A percentile compares a stretch with the other conserved stretches of the same genome.
Conservation (phyloP, 2,113 vertebrate species). For the Elephantulus edwardii region DNA sequence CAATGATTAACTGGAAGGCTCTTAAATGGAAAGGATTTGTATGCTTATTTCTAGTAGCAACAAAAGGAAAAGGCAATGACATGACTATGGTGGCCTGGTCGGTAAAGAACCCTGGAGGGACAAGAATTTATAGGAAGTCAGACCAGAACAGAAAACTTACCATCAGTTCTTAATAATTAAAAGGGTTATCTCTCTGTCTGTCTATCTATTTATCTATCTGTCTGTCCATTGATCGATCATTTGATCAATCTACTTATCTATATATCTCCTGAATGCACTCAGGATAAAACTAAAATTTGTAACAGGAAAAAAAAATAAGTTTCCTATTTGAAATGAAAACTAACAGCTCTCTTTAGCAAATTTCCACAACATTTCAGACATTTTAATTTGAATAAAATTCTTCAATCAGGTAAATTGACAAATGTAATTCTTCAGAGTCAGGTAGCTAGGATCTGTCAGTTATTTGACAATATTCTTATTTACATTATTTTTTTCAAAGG, state of each 20-base stretch:
- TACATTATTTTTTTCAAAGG: neutral
- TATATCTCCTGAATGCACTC: neutral
- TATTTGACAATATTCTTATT: neutral
- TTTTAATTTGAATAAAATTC: neutral
- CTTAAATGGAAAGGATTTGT: conserved; percentile 51
- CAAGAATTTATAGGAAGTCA: neutral
- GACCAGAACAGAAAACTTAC: neutral
- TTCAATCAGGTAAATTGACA: conserved; percentile 19
- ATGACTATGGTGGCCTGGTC: neutral
- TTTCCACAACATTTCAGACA: conserved; percentile 10
- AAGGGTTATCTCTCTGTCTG: no score
- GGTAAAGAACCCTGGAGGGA: neutral
- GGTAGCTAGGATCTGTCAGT: neutral
- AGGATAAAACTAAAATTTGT: neutral
- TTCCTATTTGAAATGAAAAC: conserved; percentile 21
- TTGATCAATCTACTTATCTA: no score
- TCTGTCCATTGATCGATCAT: no score
- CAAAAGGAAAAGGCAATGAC: neutral
- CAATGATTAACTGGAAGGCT: conserved; percentile 32
- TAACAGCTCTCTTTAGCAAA: conserved; percentile 12
- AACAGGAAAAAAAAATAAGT: neutral
- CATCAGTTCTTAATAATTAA: neutral
- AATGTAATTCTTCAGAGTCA: neutral
- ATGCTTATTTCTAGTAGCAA: neutral
- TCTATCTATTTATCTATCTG: no score